phyloP scores from a whole-genome alignment of 2,797 vertebrate species.

The Anguilla anguilla region DNA sequence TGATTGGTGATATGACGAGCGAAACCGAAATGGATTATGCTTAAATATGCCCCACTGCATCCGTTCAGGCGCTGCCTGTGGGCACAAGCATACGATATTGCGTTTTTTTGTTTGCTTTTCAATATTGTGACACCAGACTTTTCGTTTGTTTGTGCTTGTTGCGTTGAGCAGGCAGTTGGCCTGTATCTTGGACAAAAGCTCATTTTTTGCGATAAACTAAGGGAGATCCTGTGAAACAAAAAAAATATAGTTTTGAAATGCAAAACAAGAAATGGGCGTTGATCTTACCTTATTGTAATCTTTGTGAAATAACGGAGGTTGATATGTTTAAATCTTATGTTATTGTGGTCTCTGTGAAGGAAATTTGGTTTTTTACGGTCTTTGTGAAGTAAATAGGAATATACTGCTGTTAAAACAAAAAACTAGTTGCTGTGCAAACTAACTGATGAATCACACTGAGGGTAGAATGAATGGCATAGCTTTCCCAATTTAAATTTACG shows the following conservation, averaged over 20 bases:
- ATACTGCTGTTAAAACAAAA: not conserved
- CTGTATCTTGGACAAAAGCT: not conserved
- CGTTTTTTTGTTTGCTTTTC: not conserved
- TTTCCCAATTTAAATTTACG: conserved; percentile 35
- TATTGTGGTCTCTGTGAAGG: conserved; percentile 3
- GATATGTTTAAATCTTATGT: too few species aligned
- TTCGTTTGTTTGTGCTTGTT: too few species aligned
- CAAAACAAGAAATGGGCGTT: not conserved
- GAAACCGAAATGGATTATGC: not conserved
- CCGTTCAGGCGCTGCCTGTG: not conserved
- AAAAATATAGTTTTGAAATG: not conserved
- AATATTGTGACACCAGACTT: too few species aligned
- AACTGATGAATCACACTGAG: not conserved
- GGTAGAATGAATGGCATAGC: not conserved
- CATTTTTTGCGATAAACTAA: too few species aligned
- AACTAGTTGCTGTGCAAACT: conserved; percentile 21
- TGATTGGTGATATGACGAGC: not conserved
- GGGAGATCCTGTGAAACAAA: not conserved
- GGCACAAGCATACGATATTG: not conserved
- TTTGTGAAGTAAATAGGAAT: conserved; percentile 17
- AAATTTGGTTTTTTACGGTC: not conserved
- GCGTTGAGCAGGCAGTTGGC: not conserved
- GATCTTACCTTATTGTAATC: not conserved
- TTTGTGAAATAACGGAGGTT: not conserved
- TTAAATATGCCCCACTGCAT: not conserved